Evolutionary conservation across 2,113 vertebrate species (phyloP).

Genomic region (Vulpes lagopus): DNA sequence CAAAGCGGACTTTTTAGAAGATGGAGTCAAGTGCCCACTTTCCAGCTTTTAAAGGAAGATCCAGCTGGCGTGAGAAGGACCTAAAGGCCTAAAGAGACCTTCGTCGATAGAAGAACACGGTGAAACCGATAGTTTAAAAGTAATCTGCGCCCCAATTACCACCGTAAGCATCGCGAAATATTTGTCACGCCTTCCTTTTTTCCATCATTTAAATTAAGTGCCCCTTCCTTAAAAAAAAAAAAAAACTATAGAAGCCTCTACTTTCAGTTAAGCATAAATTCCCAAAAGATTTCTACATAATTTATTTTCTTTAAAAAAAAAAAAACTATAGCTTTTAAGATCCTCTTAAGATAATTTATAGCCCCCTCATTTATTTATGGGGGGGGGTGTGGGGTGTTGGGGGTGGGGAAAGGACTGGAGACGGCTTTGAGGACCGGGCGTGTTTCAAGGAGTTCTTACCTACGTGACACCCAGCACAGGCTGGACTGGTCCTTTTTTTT

Average conservation of each 20-base stretch:
- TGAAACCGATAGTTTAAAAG: constrained; percentile 43
- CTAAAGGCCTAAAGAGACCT: constrained; percentile 26
- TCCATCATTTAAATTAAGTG: constrained; percentile 62
- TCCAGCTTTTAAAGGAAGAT: background rate
- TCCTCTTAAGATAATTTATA: constrained; percentile 80
- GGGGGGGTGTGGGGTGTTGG: background rate
- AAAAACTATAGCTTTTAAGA: constrained; percentile 79
- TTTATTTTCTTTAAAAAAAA: constrained; percentile 75
- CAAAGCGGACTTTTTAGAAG: background rate
- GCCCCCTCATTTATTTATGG: constrained; percentile 39
- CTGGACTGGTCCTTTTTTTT: constrained; percentile 9
- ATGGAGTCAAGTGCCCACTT: background rate
- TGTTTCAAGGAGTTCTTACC: constrained; percentile 59
- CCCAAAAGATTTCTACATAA: constrained; percentile 68
- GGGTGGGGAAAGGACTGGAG: background rate
- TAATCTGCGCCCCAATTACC: constrained; percentile 51
- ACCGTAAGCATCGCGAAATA: constrained; percentile 34
- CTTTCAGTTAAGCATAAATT: constrained; percentile 65
- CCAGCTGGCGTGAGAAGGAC: background rate
- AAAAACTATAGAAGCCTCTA: constrained; percentile 48
- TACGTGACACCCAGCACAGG: constrained; percentile 45
- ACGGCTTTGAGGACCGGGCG: constrained; percentile 25
- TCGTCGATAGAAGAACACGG: background rate
- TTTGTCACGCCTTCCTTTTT: constrained; percentile 54
- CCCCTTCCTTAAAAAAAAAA: background rate